Evolutionary conservation across 1,140 invertebrate genomes (phyloP), one percentile per base, ranked within the genome.

Genomic region (Platyscapa corneri): DNA sequence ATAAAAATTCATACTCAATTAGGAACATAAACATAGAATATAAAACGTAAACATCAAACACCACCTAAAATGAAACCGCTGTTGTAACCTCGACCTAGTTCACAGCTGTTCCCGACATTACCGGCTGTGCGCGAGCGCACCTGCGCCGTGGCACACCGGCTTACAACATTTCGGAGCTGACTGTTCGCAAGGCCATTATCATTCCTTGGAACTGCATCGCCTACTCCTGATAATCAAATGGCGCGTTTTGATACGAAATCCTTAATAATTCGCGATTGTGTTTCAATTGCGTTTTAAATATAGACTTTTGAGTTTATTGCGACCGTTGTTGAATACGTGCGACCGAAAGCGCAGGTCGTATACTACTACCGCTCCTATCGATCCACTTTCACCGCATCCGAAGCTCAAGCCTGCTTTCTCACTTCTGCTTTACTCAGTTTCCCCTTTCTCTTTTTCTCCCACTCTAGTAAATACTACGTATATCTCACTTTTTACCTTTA

Each of bases 351-450:
- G 86, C 86, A 86, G 81, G 85, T 85, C 88, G 84, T 84, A 78
- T 42, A 65, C 32, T 83, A 82, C 74, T 88, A 88, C 39, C 20
- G 82, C 77, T 83, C 83, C 86, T 93, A 93, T 93, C 91, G 92
- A 93, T 93, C 92, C 89, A 92, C 91, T 92, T 92, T 92, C 92
- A 92, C 91, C 89, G 84, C 83, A 79, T 82, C 83, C 70, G 70
- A 39, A 74, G 70, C 37, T 74, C 83, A 88, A 87, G 84, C 86
- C 88, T 86, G 86, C 88, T 88, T 87, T 89, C 82, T 85, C 81
- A 78, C 64, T 84, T 85, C 87, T 78, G 75, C 80, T 80, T 72
- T 87, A 27, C 53, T 85, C 88, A 67, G 37, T 37, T 67, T 84
- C 46, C 60, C 60, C 81, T 82, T 86, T 84, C 85, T 79, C 79